Base-by-base conservation (phyloP, 2,797 vertebrate species). In the Phylloscopus collybita region DNA sequence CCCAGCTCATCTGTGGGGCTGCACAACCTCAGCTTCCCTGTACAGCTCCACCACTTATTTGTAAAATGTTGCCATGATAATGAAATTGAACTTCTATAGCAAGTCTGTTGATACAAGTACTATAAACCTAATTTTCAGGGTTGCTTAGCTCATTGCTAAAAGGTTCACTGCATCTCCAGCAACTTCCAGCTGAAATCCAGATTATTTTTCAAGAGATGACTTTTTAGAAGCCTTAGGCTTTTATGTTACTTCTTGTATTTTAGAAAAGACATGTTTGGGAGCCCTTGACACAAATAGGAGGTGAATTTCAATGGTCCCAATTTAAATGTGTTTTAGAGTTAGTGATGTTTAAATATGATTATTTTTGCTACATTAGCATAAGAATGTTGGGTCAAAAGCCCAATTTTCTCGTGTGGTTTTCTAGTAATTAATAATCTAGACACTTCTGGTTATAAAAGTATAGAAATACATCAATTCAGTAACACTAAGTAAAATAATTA, bases 111-210 rank as follows among this genome's bases (percentile, higher is more conserved):
- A 72, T 62, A 62, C 7, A 86, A 86, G 44, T 42, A 27, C 45
- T 67, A 75, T 45, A 88, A 91, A 71, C 17, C 42, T 72, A 65
- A 80, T 91, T 91, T 94, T 86, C 86, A 74, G 61, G 42, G 61
- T 78, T 88, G 42, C 57, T 93, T 92, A 78, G 16, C 65, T 83
- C 82, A 13, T 67, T 51, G 45, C 53, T 78, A n/a, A 60, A 70
- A 78, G 45, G 38, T 71, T 67, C 3, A 1, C 16, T 61, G 60
- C 34, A 47, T 64, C 49, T 64, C 32, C 57, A 80, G 50, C 45
- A 85, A 76, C 5, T n/a, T 83, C 34, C 54, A 86, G 29, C 16
- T 71, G 79, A 93, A 92, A 86, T 61, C 50, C 57, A 73, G 86
- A 51, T 61, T 64, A 44, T 80, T 90, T 88, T 92, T 89, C 32